A percentile compares a stretch with the other conserved stretches of the same genome.
Evolutionary conservation across 2,113 vertebrate species (phyloP).

Genomic region (Anarrhichthys ocellatus): DNA sequence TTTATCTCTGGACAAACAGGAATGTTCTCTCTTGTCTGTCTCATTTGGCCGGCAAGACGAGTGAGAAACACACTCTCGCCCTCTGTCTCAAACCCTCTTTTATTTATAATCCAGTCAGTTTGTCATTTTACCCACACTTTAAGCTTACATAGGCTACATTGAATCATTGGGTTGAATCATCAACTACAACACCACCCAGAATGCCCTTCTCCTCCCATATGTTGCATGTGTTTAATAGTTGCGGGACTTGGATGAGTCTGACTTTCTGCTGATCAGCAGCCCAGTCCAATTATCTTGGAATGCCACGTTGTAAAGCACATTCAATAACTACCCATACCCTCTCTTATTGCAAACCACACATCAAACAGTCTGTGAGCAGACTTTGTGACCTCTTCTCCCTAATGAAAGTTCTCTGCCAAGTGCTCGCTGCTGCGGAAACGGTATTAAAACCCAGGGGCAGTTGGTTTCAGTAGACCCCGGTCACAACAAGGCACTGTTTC

Average conservation of each 20-base stretch:
- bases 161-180: constrained; percentile 42
- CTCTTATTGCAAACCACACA: constrained; percentile 46
- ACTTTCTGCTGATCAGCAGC: constrained; percentile 66
- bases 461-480: constrained; percentile 11
- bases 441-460: constrained; percentile 30
- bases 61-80: constrained; percentile 8
- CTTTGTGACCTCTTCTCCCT: constrained; percentile 49
- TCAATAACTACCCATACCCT: constrained; percentile 44
- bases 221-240: constrained; percentile 33
- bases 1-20: constrained; percentile 72
- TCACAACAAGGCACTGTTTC: constrained; percentile 14
- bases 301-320: constrained; percentile 66
- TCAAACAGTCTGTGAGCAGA: constrained; percentile 33
- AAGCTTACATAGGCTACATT: constrained; percentile 14
- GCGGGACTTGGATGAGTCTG: constrained; percentile 9
- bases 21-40: constrained; percentile 61
- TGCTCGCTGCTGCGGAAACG: constrained; percentile 30
- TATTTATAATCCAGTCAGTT: constrained; percentile 15
- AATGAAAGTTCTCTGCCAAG: constrained; percentile 51
- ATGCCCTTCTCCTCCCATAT: constrained; percentile 11
- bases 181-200: constrained; percentile 34
- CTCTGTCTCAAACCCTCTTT: constrained; percentile 10
- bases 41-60: constrained; percentile 37
- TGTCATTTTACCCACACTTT: constrained; percentile 11
- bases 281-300: constrained; percentile 69